phyloP scores from a whole-genome alignment of 2,113 vertebrate species.

The Nestor notabilis region DNA sequence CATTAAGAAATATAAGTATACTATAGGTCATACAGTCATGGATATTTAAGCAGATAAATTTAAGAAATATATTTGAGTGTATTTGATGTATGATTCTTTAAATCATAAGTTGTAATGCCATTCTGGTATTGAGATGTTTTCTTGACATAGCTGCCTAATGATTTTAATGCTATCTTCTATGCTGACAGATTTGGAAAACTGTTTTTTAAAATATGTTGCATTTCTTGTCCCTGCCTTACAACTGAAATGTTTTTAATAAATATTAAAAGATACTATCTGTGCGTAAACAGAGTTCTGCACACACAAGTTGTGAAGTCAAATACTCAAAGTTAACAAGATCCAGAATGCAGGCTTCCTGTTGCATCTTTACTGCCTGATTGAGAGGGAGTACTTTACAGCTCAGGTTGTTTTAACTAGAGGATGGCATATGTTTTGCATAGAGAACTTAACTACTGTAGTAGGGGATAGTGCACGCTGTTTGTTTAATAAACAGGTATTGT shows the following conservation, averaged over 20 bases:
- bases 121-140: background rate
- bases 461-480: background rate
- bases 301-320: background rate
- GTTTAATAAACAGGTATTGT: background rate
- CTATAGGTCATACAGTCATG: background rate
- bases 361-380: background rate
- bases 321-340: background rate
- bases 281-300: background rate
- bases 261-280: background rate
- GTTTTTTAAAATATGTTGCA: accelerated
- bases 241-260: background rate
- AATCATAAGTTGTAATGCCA: background rate
- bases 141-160: background rate
- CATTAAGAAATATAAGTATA: background rate
- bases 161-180: background rate
- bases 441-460: background rate
- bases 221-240: background rate
- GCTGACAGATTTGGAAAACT: background rate
- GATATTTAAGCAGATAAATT: background rate
- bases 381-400: background rate
- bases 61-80: background rate
- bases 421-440: background rate
- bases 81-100: background rate
- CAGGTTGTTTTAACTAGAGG: background rate
- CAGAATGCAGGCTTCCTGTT: background rate